Conservation (phyloP, 2,797 vertebrate species). For the Spinibarbus caldwelli region DNA sequence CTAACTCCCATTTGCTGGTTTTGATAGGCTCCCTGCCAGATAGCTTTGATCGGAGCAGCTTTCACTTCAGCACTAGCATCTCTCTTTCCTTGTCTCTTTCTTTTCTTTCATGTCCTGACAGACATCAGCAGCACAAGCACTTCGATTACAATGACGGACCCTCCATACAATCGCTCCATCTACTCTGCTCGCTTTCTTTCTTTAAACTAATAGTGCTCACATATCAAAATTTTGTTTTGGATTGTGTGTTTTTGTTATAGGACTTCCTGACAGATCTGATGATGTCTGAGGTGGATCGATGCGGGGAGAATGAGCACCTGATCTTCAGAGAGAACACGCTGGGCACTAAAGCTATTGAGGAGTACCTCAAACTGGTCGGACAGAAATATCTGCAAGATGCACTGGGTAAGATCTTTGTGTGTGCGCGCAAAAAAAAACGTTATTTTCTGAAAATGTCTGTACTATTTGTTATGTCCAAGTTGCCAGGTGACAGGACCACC, state of each 20-base stretch:
- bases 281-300: constrained; percentile 99
- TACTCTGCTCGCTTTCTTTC: not conserved
- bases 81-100: constrained; percentile 41
- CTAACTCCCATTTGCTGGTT: constrained; percentile 61
- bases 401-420: constrained; percentile 82
- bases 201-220: not conserved
- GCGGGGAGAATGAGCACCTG: constrained; percentile 98
- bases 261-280: constrained; percentile 99
- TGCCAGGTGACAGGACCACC: not conserved
- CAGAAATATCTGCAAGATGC: constrained; percentile 99
- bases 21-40: constrained; percentile 72
- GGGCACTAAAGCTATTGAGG: constrained; percentile 98
- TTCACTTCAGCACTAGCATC: constrained; percentile 60
- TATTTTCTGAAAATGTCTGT: not conserved
- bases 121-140: constrained; percentile 3
- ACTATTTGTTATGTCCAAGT: not conserved
- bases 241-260: constrained; percentile 69
- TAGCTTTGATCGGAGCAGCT: constrained; percentile 73
- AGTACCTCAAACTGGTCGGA: constrained; percentile 98
- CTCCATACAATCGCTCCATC: constrained; percentile 1
- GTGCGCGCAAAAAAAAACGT: no score
- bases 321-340: constrained; percentile 98
- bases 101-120: constrained; percentile 38
- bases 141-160: constrained; percentile 20
- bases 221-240: not conserved